Base-by-base conservation (phyloP, 1,140 invertebrate genomes). In the Euura lappo region DNA sequence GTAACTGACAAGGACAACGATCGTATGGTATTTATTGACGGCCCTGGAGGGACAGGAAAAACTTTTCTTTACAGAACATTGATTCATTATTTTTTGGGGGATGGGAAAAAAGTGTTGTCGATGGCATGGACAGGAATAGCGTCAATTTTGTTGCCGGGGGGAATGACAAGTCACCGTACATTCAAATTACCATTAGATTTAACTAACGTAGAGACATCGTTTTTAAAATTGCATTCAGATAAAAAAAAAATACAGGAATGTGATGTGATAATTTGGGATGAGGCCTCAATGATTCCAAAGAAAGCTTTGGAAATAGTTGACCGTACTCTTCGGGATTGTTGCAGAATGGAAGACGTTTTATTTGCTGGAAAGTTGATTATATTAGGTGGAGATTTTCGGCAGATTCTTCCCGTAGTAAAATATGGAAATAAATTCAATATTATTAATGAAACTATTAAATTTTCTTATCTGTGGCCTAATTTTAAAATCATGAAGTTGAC, bases 121-220 rank as follows among this genome's bases (percentile, higher is more conserved):
- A 71, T 78, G 13, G 78, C 79, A 11, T 81, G 65, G 67, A 83
- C 80, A 45, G 81, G 81, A 7, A 81, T 84, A 60, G 83, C 83
- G 5, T 76, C 80, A 7, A 78, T 70, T 11, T 72, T 84, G 44
- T 71, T 83, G 51, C 71, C 65, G 8, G 71, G 68, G 11, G 79
- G 81, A 45, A 74, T 46, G 44, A 85, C 81, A 28, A 28, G 28
- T 28, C 28, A 28, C 28, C 28, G 28, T 1, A 28, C 28, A 1
- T 28, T 28, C 1, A 72, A 73, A 71, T 77, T 83, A n/a, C 76
- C 77, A 1, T 69, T 79, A 44, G 60, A 70, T 70, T 71, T 71
- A 66, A 64, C 51, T 4, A 44, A 44, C 11, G 13, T 71, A 71
- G 70, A 71, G 60, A 71, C 70, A 46, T 28, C 28, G 1, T 28